These are phyloP conservation scores for Dendroctonus ponderosae DNA, from an alignment of 1,140 invertebrate genomes.

Conservation along the genomic window DNA sequence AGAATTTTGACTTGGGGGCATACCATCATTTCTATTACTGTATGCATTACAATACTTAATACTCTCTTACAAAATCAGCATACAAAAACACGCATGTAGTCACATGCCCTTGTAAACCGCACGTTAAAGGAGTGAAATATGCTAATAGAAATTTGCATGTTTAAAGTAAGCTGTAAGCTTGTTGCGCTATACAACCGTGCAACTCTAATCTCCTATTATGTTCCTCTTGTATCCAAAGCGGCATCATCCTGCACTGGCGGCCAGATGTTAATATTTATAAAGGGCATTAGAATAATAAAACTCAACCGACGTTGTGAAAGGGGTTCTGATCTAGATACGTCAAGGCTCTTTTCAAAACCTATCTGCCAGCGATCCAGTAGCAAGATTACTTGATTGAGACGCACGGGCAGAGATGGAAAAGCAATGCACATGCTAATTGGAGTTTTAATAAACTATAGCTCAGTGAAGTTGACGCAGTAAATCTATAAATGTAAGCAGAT, in stretches of 20 bases:
- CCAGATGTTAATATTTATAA: conserved; percentile 33
- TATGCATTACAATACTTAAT: too few relatives aligned
- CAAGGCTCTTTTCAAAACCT: conserved; percentile 20
- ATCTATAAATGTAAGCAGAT: too few relatives aligned
- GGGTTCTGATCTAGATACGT: conserved; percentile 30
- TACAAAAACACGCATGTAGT: too few relatives aligned
- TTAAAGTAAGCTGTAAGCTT: conserved; percentile 6
- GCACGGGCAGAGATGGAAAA: too few relatives aligned
- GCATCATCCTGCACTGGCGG: conserved; percentile 10
- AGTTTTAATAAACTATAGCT: too few relatives aligned
- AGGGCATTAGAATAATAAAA: conserved; percentile 31
- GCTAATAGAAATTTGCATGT: conserved; percentile 17
- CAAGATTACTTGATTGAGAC: too few relatives aligned
- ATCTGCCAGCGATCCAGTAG: not conserved
- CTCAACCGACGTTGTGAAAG: conserved; percentile 10
- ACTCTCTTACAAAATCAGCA: too few relatives aligned
- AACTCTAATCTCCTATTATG: conserved; percentile 16
- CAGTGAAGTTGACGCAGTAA: too few relatives aligned
- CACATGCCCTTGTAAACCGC: not conserved
- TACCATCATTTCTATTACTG: too few relatives aligned
- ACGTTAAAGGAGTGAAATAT: conserved; percentile 1
- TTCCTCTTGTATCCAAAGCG: conserved; percentile 7
- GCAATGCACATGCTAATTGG: too few relatives aligned
- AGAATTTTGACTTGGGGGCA: too few relatives aligned
- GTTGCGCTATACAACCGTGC: conserved; percentile 16